Evolutionary conservation across 2,797 vertebrate genomes (phyloP).

Genomic region (Hydrocynus forskahlii): DNA sequence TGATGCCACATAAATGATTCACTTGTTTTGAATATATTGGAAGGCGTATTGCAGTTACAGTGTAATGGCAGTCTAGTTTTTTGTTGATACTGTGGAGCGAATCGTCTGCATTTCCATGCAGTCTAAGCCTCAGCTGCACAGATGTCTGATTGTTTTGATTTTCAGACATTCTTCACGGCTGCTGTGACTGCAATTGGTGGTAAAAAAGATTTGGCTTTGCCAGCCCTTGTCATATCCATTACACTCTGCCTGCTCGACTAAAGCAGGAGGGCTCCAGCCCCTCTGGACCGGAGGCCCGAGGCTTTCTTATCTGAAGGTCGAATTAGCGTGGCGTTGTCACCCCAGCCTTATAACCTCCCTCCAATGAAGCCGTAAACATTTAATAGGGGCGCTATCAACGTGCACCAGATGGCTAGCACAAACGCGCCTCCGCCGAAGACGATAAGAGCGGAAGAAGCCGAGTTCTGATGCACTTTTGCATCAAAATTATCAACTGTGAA

Average conservation of each 20-base stretch:
- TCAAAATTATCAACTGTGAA: conserved; percentile 42
- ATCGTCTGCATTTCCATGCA: background rate
- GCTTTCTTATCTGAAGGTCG: conserved; percentile 74
- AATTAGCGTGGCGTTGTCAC: conserved; percentile 65
- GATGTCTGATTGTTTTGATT: background rate
- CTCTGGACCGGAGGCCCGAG: conserved; percentile 12
- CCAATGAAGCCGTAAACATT: conserved; percentile 69
- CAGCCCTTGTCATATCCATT: conserved; percentile 4
- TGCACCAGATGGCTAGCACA: conserved; percentile 71
- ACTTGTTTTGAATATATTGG: background rate
- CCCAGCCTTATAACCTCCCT: conserved; percentile 62
- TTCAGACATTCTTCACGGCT: background rate
- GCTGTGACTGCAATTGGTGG: background rate
- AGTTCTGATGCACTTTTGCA: conserved; percentile 26
- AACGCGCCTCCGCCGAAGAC: conserved; percentile 18
- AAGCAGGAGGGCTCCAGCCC: conserved; percentile 1
- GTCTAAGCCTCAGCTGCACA: background rate
- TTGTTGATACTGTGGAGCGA: background rate
- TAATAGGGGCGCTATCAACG: conserved; percentile 75
- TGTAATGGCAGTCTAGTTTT: background rate
- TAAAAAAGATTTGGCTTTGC: conserved; percentile 18
- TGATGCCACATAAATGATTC: background rate
- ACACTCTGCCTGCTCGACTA: background rate
- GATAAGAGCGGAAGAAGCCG: conserved; percentile 35
- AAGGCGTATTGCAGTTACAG: background rate